Evolutionary conservation across 37 sponge, comb jelly and placozoan genomes (phyloP).

Genomic region (Diacarnus erythraeanus): DNA sequence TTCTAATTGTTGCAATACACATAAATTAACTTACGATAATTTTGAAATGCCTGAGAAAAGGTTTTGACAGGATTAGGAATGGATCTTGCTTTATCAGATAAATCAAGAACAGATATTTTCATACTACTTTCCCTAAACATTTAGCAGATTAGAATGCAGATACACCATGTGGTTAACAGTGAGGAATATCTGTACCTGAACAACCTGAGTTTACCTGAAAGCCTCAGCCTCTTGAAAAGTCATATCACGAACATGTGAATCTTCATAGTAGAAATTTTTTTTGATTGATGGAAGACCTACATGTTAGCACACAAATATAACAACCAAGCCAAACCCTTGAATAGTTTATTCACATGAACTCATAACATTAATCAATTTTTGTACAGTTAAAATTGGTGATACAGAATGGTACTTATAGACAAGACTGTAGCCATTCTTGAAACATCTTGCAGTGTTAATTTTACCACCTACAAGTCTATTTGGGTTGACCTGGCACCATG

Average conservation of each 20-base stretch:
- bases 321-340: too few species aligned
- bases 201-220: conserved; percentile 44
- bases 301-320: neutral
- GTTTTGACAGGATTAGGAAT: conserved; percentile 84
- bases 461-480: too few species aligned
- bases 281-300: conserved; percentile 61
- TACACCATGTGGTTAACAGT: neutral
- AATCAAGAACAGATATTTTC: conserved; percentile 55
- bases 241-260: conserved; percentile 47
- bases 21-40: conserved; percentile 18
- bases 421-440: too few species aligned
- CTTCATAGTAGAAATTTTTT: conserved; percentile 80
- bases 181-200: neutral
- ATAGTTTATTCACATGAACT: too few species aligned
- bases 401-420: too few species aligned
- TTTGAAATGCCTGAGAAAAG: conserved; percentile 81
- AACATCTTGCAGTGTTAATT: too few species aligned
- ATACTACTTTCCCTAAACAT: conserved; percentile 44
- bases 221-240: conserved; percentile 36
- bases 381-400: too few species aligned
- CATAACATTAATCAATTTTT: too few species aligned
- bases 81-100: conserved; percentile 45
- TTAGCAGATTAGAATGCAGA: neutral
- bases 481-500: too few species aligned
- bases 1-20: conserved; percentile 4